Evolutionary conservation across 2,113 vertebrate genomes (phyloP).

Genomic region (Craseonycteris thonglongyai): DNA sequence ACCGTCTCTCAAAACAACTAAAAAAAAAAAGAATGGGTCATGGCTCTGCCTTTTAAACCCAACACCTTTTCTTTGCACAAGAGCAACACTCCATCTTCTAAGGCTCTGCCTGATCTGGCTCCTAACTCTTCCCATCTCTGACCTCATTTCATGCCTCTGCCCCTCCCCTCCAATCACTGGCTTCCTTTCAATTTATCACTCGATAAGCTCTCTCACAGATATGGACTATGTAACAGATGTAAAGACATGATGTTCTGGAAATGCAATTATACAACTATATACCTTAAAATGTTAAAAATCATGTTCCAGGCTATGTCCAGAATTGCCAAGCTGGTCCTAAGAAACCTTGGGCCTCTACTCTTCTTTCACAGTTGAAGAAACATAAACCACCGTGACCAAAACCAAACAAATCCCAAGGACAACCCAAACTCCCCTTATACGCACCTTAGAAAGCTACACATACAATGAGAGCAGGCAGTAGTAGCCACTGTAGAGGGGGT

Average conservation of each 20-base stretch:
- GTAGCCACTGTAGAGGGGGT: background rate
- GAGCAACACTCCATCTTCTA: background rate
- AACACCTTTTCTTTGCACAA: background rate
- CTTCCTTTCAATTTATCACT: background rate
- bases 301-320: background rate
- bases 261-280: background rate
- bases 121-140: background rate
- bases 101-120: background rate
- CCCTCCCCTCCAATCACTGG: background rate
- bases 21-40: background rate
- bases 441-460: background rate
- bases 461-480: too few species aligned
- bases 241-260: background rate
- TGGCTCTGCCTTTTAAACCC: background rate
- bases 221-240: background rate
- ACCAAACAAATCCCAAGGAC: background rate
- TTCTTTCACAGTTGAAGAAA: background rate
- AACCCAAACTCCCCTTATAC: background rate
- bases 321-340: background rate
- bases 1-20: too few species aligned
- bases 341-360: background rate
- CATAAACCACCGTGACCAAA: background rate
- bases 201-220: background rate
- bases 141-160: background rate
- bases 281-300: background rate